Conservation (phyloP, 1,140 invertebrate genomes). For the Monomorium pharaonis region DNA sequence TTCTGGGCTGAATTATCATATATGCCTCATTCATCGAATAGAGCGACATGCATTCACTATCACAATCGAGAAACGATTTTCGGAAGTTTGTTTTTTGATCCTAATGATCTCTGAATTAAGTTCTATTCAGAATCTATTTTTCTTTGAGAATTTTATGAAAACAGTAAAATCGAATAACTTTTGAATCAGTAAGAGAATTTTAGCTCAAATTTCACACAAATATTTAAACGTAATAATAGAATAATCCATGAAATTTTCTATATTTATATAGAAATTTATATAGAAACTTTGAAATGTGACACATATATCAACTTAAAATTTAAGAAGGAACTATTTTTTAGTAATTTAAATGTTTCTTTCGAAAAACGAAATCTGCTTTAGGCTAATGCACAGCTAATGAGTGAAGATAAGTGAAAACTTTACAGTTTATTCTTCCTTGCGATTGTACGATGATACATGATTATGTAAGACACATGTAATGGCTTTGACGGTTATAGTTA, state of each 20-base stretch:
- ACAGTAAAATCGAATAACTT: neutral
- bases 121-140: neutral
- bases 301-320: too few relatives aligned
- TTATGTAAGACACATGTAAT: neutral
- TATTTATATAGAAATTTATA: too few relatives aligned
- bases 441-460: neutral
- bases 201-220: too few relatives aligned
- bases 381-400: too few relatives aligned
- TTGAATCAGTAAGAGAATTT: too few relatives aligned
- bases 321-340: neutral
- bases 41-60: neutral
- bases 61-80: neutral
- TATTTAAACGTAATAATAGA: too few relatives aligned
- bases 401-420: neutral
- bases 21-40: neutral
- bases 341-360: neutral
- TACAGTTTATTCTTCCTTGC: neutral
- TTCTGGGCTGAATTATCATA: neutral
- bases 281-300: too few relatives aligned
- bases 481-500: neutral
- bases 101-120: neutral
- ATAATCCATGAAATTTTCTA: too few relatives aligned
- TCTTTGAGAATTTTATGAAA: neutral
- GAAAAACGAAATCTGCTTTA: too few relatives aligned
- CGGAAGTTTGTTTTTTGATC: neutral